Percentiles rank a stretch among this genome's conserved stretches.
phyloP scores from a whole-genome alignment of 53 echinoderm and acorn worm species.

The Echinarachnius parma region DNA sequence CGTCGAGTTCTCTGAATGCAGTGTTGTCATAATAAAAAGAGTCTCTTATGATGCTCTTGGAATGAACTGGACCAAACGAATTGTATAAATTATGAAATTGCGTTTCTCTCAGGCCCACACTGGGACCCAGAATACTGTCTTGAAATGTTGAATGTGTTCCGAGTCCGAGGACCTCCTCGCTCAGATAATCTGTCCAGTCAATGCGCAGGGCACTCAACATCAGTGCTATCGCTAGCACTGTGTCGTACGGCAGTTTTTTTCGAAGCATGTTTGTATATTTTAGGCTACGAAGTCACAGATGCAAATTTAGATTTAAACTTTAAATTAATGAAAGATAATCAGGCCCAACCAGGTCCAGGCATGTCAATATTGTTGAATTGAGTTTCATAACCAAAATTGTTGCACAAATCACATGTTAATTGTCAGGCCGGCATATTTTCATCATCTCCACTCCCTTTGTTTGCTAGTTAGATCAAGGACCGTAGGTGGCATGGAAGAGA shows the following conservation, averaged over 20 bases:
- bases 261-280: conserved; percentile 51
- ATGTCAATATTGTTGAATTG: too few species aligned
- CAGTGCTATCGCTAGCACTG: conserved; percentile 70
- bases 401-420: too few species aligned
- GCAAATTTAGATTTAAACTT: not conserved
- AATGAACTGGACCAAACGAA: conserved; percentile 54
- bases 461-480: not conserved
- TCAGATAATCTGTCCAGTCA: conserved; percentile 64
- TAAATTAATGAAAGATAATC: not conserved
- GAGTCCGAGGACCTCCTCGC: conserved; percentile 38
- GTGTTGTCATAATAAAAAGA: conserved; percentile 46
- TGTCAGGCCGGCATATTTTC: too few species aligned
- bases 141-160: conserved; percentile 47
- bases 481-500: too few species aligned
- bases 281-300: not conserved
- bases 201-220: conserved; percentile 74
- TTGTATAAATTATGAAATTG: conserved; percentile 92
- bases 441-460: conserved; percentile 11
- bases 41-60: conserved; percentile 59
- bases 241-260: conserved; percentile 77
- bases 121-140: conserved; percentile 84
- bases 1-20: conserved; percentile 66
- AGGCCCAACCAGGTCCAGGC: too few species aligned
- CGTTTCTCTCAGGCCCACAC: conserved; percentile 82
- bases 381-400: too few species aligned